Evolutionary conservation across 2,888 invertebrate genomes (phyloP).

Genomic region (Acanthacorydalis orientalis): DNA sequence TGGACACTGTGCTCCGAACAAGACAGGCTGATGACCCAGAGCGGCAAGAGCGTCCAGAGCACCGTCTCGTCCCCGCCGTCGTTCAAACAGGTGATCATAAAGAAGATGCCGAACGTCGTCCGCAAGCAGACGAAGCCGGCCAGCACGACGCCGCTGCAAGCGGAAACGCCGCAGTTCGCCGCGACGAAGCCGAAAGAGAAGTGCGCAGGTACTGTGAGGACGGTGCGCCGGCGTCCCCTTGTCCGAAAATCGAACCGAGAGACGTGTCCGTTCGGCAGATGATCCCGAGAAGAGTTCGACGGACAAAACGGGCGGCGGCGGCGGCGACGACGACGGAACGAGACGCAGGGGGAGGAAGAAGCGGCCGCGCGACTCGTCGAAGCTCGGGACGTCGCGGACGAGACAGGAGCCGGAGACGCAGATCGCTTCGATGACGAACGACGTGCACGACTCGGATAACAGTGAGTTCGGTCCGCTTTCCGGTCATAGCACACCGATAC

Average conservation of each 20-base stretch:
- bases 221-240: no score
- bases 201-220: no score
- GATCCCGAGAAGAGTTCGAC: constrained; percentile 23
- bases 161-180: constrained; percentile 1
- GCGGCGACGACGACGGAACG: constrained; percentile 39
- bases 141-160: not conserved
- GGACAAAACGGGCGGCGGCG: constrained; percentile 37
- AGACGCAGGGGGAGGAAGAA: constrained; percentile 38
- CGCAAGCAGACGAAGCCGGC: not conserved
- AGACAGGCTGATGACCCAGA: constrained; percentile 20
- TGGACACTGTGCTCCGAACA: constrained; percentile 30
- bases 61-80: constrained; percentile 3
- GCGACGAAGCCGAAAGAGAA: not conserved
- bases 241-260: no score
- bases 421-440: constrained; percentile 18
- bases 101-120: not conserved
- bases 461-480: no score
- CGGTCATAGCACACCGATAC: no score
- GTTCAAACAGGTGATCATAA: not conserved
- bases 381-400: constrained; percentile 20
- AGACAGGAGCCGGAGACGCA: constrained; percentile 53
- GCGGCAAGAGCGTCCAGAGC: constrained; percentile 3
- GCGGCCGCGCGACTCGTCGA: constrained; percentile 20
- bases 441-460: not conserved
- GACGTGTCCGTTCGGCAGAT: not conserved